A percentile compares a stretch with the other conserved stretches of the same genome.
Evolutionary conservation across 2,113 vertebrate genomes (phyloP).

Genomic region (Tachycineta bicolor): DNA sequence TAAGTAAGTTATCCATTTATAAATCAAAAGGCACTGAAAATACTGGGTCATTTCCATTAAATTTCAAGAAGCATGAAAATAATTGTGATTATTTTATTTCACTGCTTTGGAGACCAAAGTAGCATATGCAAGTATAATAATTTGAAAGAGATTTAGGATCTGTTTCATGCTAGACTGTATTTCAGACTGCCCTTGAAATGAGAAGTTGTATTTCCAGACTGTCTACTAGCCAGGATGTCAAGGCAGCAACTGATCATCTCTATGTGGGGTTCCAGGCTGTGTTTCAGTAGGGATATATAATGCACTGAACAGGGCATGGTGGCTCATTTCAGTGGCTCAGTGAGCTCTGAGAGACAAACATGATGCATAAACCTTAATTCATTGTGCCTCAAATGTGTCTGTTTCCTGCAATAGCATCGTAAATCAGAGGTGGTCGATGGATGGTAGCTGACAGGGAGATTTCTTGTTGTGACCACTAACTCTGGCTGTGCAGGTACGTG

Average conservation of each 20-base stretch:
- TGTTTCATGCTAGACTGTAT: not conserved
- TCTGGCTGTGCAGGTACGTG: not conserved
- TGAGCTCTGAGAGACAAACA: not conserved
- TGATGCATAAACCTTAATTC: not conserved
- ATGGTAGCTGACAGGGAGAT: not conserved
- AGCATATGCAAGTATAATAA: not conserved
- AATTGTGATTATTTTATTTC: conserved; percentile 1
- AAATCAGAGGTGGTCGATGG: not conserved
- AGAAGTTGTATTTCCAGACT: not conserved
- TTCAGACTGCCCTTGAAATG: not conserved
- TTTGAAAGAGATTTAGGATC: conserved; percentile 6
- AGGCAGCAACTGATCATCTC: not conserved
- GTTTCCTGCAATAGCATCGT: not conserved
- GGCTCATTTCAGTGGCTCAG: not conserved
- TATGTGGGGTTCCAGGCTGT: not conserved
- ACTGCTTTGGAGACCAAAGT: not conserved
- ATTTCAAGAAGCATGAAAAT: not conserved
- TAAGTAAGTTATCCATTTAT: not conserved
- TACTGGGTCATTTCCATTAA: not conserved
- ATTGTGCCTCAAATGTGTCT: rapidly evolving
- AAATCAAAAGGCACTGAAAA: not conserved
- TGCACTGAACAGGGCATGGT: not conserved
- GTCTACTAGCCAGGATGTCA: not conserved
- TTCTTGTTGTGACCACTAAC: not conserved
- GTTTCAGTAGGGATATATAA: not conserved